A percentile compares a stretch with the other conserved stretches of the same genome.
Conservation (phyloP, 2,113 vertebrate species). For the Seriola aureovittata region DNA sequence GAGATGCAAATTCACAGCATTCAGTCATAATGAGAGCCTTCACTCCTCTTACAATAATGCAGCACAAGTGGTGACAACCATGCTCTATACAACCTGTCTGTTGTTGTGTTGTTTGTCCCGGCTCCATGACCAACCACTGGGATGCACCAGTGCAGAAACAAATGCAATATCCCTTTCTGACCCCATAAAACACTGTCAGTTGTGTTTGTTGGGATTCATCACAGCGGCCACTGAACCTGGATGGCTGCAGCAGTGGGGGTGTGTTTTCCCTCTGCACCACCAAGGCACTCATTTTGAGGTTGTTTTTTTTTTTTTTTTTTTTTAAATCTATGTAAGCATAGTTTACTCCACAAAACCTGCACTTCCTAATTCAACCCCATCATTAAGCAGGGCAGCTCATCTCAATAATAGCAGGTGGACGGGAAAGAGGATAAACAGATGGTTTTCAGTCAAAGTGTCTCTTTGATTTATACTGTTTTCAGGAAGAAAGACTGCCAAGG, state of each 20-base stretch:
- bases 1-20: background rate
- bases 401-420: background rate
- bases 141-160: conserved; percentile 3
- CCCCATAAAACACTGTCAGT: conserved; percentile 9
- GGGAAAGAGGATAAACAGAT: conserved; percentile 13
- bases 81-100: background rate
- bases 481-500: conserved; percentile 6
- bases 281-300: conserved; percentile 17
- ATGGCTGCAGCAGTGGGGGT: background rate
- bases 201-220: background rate
- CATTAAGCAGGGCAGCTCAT: conserved; percentile 36
- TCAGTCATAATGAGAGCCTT: background rate
- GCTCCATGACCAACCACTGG: background rate
- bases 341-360: conserved; percentile 15
- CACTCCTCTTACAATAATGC: background rate
- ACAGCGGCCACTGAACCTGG: background rate
- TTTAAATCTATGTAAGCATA: conserved; percentile 12
- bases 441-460: conserved; percentile 19
- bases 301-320: background rate
- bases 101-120: background rate
- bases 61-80: background rate
- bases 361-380: conserved; percentile 15
- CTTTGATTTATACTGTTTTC: conserved; percentile 35
- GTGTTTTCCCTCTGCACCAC: background rate
- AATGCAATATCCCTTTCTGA: conserved; percentile 10